Evolutionary conservation across 2,888 invertebrate genomes (phyloP), one percentile per base, ranked within the genome.

Genomic region (Entomobrya multifasciata): DNA sequence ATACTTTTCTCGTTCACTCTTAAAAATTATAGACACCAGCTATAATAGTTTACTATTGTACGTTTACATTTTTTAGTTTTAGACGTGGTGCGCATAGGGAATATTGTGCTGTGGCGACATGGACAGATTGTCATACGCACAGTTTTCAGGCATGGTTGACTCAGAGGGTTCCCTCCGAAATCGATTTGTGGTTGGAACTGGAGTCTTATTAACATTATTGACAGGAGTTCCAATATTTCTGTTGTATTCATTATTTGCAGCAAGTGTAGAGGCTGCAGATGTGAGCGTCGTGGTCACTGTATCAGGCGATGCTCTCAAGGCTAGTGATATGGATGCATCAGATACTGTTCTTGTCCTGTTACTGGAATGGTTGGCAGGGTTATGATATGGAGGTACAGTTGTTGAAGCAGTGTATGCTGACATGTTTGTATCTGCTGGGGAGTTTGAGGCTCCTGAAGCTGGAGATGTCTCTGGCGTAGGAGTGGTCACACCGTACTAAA

Each of bases 81-180:
- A 86, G 11, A 87, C 86, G 57, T 87, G 86, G 36, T 82, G 81
- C 0, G 86, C 76, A 41, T 87, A 87, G 41, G 30, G 52, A 15
- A 67, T 25, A 22, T 81, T 55, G 20, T 80, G 80, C 30, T 81
- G 81, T 13, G 88, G 87, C 11, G 86, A 86, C 84, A 90, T 72
- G 49, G 87, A 88, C 44, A 87, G 76, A 85, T 90, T 90, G 70
- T 90, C 90, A 41, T 88, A 88, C 3, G 84, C 89, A 17, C 80
- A 74, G 25, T 88, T 87, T 15, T 89, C 89, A 0, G 90, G 90
- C 6, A 90, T 36, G 0, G 87, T 89, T 0, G 88, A 88, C 65
- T 90, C 90, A 3, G 89, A 89, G 0, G 90, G 90, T 52, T 90
- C 90, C 62, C 90, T 67, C 5, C 80, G 88, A 62, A 87, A 84